Evolutionary conservation across 2,888 invertebrate species (phyloP).

Genomic region (Achlya flavicornis): DNA sequence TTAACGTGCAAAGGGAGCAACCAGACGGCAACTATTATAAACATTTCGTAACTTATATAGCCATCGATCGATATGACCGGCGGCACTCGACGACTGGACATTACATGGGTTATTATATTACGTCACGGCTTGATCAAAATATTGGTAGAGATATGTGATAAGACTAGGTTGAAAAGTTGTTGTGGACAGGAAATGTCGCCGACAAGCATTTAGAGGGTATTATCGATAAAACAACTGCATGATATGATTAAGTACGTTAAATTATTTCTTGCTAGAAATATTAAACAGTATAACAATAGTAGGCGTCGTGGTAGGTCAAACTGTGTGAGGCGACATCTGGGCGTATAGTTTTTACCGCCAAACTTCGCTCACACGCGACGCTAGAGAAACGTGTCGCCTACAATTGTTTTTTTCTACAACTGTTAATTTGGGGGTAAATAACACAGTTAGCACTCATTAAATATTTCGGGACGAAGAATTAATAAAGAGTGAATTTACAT

Average conservation of each 20-base stretch:
- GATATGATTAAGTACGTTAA: not conserved
- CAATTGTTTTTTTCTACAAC: conserved; percentile 27
- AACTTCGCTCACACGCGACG: conserved; percentile 49
- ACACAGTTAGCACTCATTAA: conserved; percentile 1
- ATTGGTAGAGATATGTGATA: conserved; percentile 46
- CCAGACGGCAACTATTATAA: conserved; percentile 56
- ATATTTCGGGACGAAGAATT: not conserved
- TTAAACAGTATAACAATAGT: conserved; percentile 45
- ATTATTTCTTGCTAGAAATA: conserved; percentile 19
- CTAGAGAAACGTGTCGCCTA: conserved; percentile 41
- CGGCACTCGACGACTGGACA: conserved; percentile 39
- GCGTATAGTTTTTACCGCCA: conserved; percentile 41
- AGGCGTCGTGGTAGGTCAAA: conserved; percentile 33
- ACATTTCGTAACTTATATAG: conserved; percentile 69
- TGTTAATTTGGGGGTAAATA: conserved; percentile 8
- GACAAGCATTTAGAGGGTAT: conserved; percentile 7
- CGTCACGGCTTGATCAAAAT: conserved; percentile 54
- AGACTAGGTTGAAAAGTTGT: conserved; percentile 51
- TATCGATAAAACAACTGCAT: not conserved
- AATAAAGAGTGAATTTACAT: not conserved
- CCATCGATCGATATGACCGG: conserved; percentile 58
- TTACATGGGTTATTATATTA: conserved; percentile 63
- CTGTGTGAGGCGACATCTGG: conserved; percentile 46
- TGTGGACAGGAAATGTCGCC: conserved; percentile 42
- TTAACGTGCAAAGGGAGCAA: conserved; percentile 52